These are phyloP conservation scores for Disparrhopalites patrizii DNA, from an alignment of 2,888 invertebrate genomes.

Conservation along the genomic window DNA sequence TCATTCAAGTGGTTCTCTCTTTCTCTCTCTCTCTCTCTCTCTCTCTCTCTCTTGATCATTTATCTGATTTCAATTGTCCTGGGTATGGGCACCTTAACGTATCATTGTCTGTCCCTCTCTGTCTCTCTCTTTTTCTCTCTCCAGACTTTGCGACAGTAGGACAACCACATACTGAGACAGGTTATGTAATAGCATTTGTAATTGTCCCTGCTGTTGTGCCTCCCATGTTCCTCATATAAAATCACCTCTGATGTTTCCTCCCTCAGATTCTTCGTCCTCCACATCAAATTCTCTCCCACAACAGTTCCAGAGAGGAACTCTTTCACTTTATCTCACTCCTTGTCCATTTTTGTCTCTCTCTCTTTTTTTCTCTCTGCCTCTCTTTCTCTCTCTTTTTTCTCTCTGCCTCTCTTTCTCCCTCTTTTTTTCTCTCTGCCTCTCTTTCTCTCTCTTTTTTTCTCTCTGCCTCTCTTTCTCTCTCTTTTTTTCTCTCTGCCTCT, in stretches of 20 bases:
- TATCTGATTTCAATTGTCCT: slow-evolving; percentile 19
- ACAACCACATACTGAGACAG: slow-evolving; percentile 22
- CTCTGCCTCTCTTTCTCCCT: too few relatives aligned
- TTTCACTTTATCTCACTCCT: too few relatives aligned
- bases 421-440: background rate
- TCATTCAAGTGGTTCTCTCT: slow-evolving; percentile 15
- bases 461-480: background rate
- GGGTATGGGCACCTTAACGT: slow-evolving; percentile 11
- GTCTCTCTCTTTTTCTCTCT: background rate
- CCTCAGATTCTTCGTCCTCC: background rate
- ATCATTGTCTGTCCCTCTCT: slow-evolving; percentile 17
- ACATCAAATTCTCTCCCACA: background rate
- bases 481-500: background rate
- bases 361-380: too few relatives aligned
- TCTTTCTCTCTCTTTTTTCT: background rate
- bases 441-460: too few relatives aligned
- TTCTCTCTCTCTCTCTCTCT: too few relatives aligned
- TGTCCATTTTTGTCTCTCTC: too few relatives aligned
- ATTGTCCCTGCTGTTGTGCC: slow-evolving; percentile 8
- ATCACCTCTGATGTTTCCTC: background rate
- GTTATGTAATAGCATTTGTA: slow-evolving; percentile 22
- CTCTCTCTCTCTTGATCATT: slow-evolving; percentile 30
- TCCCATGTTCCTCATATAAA: background rate
- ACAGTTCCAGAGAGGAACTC: too few relatives aligned
- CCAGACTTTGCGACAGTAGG: slow-evolving; percentile 23